Evolutionary conservation across 2,888 invertebrate genomes (phyloP), one percentile per base, ranked within the genome.

Genomic region (Drosophila birchii): DNA sequence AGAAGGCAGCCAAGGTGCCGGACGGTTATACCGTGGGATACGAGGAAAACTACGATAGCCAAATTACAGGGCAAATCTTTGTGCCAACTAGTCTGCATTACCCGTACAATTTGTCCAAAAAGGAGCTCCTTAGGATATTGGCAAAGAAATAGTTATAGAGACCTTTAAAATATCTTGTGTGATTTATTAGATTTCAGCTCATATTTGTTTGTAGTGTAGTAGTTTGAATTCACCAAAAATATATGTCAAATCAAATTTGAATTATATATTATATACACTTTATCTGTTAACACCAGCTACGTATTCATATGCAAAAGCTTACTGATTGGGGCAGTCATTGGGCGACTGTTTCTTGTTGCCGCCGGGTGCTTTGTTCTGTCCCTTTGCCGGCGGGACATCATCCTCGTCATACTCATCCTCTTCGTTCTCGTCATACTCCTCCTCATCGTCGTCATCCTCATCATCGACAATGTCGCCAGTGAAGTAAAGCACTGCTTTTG

Each of bases 401-500:
- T 95, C 95, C 66, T 95, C 95, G 16, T 94, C 94, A 29, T 92
- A 93, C 36, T 94, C 93, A 47, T 91, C 90, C 12, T 94, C 94
- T 61, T 94, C 94, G 45, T 94, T 94, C 51, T 94, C 94, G 78
- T 94, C 95, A 75, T 95, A 95, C 74, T 95, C 95, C 26, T 93
- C 93, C 26, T 94, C 93, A 61, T 94, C 93, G 5, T 93, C 92
- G 75, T 96, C 95, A 71, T 96, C 96, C 67, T 96, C 96, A 67
- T 96, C 96, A 88, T 96, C 96, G 56, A 96, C 94, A 36, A 94
- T 95, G 92, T 96, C 96, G 90, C 99, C 99, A 72, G 99, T 99
- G 93, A 96, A 99, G 91, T 97, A 98, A 55, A 99, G 95, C 60
- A 99, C 97, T 67, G 99, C 99, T 91, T 98, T 96, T n/a, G 99